Percentiles rank a stretch among this genome's conserved stretches.
These are phyloP conservation scores for Nesoenas mayeri DNA, from an alignment of 2,113 vertebrate genomes.

Conservation along the genomic window DNA sequence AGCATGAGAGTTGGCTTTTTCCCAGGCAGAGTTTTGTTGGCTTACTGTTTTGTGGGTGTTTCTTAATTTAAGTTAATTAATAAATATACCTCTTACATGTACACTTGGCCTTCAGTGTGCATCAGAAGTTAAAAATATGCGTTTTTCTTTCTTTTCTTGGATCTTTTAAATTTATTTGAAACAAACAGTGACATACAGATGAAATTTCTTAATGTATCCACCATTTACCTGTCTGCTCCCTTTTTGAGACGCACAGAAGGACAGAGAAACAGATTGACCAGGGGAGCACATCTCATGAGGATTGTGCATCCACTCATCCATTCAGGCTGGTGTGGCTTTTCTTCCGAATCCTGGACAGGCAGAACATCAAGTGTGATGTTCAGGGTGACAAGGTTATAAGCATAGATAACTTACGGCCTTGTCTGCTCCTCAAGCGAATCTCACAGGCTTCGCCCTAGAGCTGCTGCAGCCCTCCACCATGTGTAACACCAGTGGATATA, in stretches of 20 bases:
- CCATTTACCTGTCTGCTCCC: background rate
- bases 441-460: background rate
- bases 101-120: background rate
- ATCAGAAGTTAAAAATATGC: background rate
- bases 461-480: background rate
- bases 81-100: constrained; percentile 12
- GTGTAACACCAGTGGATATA: no score
- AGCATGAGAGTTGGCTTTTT: background rate
- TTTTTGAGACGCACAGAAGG: background rate
- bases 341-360: background rate
- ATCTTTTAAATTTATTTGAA: constrained; percentile 30
- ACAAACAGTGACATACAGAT: background rate
- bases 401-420: background rate
- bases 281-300: background rate
- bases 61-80: constrained; percentile 16
- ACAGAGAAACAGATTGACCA: background rate
- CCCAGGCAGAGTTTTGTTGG: constrained; percentile 6
- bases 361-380: background rate
- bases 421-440: background rate
- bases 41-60: background rate
- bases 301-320: background rate
- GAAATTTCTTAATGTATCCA: background rate
- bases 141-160: background rate
- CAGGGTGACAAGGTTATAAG: background rate
- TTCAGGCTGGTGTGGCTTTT: background rate